These are phyloP conservation scores for Lochmaea capreae DNA, from an alignment of 2,888 invertebrate species.

Conservation along the genomic window DNA sequence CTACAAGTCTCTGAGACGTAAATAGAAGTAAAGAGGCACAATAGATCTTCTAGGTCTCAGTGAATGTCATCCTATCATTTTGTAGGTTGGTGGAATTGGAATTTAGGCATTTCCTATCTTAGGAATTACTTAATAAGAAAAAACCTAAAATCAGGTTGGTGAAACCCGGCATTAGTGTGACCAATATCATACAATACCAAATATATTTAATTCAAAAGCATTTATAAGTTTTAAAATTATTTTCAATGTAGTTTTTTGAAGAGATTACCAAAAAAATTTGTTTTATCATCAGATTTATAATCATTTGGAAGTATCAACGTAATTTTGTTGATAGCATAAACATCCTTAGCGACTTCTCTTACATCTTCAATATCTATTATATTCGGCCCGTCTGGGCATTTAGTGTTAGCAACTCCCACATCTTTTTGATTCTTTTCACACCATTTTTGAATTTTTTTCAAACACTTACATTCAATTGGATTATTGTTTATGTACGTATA, in stretches of 20 bases:
- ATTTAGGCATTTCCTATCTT: too few relatives aligned
- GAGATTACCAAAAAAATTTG: background rate
- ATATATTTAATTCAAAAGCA: too few relatives aligned
- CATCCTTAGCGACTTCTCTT: background rate
- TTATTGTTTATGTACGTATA: constrained; percentile 48
- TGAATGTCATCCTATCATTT: too few relatives aligned
- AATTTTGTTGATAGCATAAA: constrained; percentile 6
- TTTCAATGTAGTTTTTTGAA: background rate
- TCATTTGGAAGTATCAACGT: background rate
- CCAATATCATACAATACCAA: too few relatives aligned
- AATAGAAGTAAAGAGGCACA: too few relatives aligned
- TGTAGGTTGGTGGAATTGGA: too few relatives aligned
- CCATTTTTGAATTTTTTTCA: constrained; percentile 46
- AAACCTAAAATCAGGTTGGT: too few relatives aligned
- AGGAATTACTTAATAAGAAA: too few relatives aligned
- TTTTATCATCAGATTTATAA: background rate
- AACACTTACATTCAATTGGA: constrained; percentile 50
- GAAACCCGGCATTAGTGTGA: too few relatives aligned
- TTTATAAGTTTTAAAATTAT: background rate
- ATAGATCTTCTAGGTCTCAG: too few relatives aligned
- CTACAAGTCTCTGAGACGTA: too few relatives aligned
- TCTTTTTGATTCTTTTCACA: constrained; percentile 40
- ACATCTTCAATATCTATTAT: constrained; percentile 12
- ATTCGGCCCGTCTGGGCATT: background rate
- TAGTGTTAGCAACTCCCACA: constrained; percentile 25